Evolutionary conservation across 1,140 invertebrate species (phyloP), one percentile per base, ranked within the genome.

Genomic region (Drosophila littoralis): DNA sequence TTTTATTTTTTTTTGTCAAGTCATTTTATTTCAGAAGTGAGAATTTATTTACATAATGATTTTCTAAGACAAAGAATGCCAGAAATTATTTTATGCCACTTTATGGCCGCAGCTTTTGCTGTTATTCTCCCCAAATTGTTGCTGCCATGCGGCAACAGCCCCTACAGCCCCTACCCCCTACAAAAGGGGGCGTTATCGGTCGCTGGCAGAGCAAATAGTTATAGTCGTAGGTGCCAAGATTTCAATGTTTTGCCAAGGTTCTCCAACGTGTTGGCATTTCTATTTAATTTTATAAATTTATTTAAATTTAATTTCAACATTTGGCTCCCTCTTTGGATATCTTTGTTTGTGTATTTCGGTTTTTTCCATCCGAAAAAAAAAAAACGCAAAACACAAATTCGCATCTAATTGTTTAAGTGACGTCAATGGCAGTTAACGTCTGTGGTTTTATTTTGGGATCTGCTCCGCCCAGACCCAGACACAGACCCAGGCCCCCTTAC

Each of bases 11-110:
- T 81, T 83, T 61, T 75, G 77, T 79, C 63, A 60, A 61, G 84
- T 83, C 84, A 89, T 84, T 88, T 89, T 80, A 72, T 88, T 84
- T 89, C 64, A 84, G 77, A 89, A 89, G 84, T 84, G 68, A 89
- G 80, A 88, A 88, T 88, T 88, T 88, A 88, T 88, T 88, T 88
- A 84, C 84, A 88, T 89, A 89, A 88, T 88, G 80, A 89, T 89
- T 71, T 76, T 71, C 80, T 68, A 77, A 89, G 80, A 89, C 83
- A 88, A 88, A 89, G 83, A 84, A 88, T 83, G 84, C 73, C 77
- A 60, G 84, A 88, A 77, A 88, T 88, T 88, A 89, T 88, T 88
- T 89, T 74, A 88, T 88, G 79, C 72, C 84, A 75, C 61, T 89
- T 89, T 88, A 89, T 89, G 55, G 75, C 74, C 84, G 13, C 50